phyloP scores from a whole-genome alignment of 1,140 invertebrate genomes.

The Globodera rostochiensis region DNA sequence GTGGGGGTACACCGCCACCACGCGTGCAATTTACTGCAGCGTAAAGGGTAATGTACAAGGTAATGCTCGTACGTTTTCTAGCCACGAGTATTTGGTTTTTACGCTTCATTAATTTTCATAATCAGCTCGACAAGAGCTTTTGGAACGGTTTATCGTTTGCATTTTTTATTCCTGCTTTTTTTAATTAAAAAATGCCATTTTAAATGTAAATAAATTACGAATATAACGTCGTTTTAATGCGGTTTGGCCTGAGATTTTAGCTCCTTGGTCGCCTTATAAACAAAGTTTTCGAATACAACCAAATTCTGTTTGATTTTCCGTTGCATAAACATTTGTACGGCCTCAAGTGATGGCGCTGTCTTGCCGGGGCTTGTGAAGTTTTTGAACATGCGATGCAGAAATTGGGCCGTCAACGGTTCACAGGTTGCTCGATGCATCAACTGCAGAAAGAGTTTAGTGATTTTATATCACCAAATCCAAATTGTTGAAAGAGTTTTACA shows the following conservation, averaged over 20 bases:
- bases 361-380: conserved; percentile 51
- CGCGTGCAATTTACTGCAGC: too few species aligned
- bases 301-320: conserved; percentile 53
- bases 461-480: too few species aligned
- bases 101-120: too few species aligned
- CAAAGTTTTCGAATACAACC: conserved; percentile 52
- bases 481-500: too few species aligned
- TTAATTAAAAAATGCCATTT: too few species aligned
- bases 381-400: conserved; percentile 48
- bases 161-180: too few species aligned
- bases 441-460: not conserved
- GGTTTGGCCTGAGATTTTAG: conserved; percentile 32
- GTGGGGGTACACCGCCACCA: too few species aligned
- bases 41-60: too few species aligned
- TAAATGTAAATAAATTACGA: not conserved
- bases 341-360: conserved; percentile 43
- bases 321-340: conserved; percentile 55
- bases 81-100: too few species aligned
- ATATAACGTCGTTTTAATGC: not conserved
- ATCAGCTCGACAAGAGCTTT: too few species aligned
- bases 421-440: conserved; percentile 21
- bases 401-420: conserved; percentile 41
- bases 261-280: conserved; percentile 52
- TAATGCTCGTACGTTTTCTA: too few species aligned
- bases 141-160: too few species aligned